A percentile compares a stretch with the other conserved stretches of the same genome.
These are phyloP conservation scores for Drosophila nigritarsus DNA, from an alignment of 2,888 invertebrate species.

Conservation along the genomic window DNA sequence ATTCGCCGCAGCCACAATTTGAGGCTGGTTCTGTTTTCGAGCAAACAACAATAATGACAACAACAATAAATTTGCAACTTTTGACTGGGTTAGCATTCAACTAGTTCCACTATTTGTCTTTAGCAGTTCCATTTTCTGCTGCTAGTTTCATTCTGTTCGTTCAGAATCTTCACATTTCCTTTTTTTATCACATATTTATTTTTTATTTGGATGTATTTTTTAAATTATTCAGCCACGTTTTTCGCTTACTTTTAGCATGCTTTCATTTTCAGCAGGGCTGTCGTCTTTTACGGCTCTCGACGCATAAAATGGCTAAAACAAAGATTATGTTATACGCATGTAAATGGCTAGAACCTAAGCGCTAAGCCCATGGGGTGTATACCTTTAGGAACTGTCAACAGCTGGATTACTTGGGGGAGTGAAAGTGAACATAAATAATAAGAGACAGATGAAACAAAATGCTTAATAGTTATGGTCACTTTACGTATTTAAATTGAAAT, in stretches of 20 bases:
- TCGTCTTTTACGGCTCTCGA: conserved; percentile 6
- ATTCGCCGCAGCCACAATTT: conserved; percentile 45
- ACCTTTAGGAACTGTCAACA: neutral
- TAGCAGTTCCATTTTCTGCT: neutral
- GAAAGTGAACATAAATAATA: neutral
- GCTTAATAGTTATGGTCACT: neutral
- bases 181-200: neutral
- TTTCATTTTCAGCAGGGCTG: conserved; percentile 1
- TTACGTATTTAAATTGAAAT: neutral
- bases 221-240: neutral
- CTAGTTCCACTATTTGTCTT: neutral
- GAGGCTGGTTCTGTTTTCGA: conserved; percentile 46
- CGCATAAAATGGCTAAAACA: conserved; percentile 5
- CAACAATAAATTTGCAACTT: conserved; percentile 11
- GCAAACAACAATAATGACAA: conserved; percentile 23
- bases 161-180: neutral
- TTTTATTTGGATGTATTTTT: neutral
- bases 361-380: neutral
- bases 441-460: neutral
- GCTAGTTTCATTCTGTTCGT: neutral
- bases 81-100: neutral
- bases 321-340: conserved; percentile 2
- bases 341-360: neutral
- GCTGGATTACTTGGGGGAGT: neutral
- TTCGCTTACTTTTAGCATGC: conserved; percentile 15